Evolutionary conservation across 1,140 invertebrate species (phyloP).

Genomic region (Brachionus koreanus): DNA sequence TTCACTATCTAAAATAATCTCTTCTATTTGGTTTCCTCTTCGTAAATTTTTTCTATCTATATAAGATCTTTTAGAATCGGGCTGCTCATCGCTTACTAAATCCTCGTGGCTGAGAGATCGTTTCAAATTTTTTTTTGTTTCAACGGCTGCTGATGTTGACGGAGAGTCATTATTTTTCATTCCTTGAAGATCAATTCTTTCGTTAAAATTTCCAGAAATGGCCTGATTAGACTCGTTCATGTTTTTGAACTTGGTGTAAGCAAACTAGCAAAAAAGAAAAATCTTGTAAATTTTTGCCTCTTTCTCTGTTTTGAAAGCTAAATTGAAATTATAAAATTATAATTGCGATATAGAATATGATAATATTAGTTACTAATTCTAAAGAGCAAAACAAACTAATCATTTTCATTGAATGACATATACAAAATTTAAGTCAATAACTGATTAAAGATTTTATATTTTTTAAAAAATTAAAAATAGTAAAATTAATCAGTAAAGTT

Average conservation of each 20-base stretch:
- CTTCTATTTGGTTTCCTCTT: neutral
- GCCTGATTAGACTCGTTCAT: neutral
- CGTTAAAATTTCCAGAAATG: neutral
- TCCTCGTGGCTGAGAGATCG: neutral
- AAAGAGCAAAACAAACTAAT: neutral
- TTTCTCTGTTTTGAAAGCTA: conserved; percentile 7
- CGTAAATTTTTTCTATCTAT: neutral
- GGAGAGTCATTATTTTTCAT: neutral
- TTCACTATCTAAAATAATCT: neutral
- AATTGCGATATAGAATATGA: neutral
- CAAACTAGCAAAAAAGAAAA: neutral
- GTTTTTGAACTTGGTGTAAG: neutral
- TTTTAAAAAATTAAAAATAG: too few species aligned
- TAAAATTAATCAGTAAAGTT: too few species aligned
- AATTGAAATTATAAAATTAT: neutral
- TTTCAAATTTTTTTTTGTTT: neutral
- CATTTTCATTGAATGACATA: neutral
- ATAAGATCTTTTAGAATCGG: neutral
- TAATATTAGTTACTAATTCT: neutral
- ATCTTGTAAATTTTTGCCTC: neutral
- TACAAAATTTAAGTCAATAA: too few species aligned
- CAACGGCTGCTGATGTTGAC: neutral
- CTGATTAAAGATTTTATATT: too few species aligned
- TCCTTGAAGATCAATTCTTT: neutral
- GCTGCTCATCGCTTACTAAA: neutral